Conservation (phyloP, 2,113 vertebrate genomes). For the Rhipidura dahli region DNA sequence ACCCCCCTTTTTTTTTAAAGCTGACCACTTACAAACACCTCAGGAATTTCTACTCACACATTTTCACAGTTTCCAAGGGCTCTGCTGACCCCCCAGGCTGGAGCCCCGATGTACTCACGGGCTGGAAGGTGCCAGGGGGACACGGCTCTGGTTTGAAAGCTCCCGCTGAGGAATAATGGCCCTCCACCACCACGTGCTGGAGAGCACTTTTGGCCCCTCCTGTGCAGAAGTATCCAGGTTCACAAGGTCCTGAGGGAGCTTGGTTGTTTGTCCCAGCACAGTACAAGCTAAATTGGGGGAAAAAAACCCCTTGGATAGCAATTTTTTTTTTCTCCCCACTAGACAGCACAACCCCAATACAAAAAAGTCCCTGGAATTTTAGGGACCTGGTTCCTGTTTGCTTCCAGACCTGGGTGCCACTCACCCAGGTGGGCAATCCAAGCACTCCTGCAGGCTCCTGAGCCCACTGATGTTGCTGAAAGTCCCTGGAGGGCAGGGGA, state of each 20-base stretch:
- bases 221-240: constrained; percentile 83
- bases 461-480: constrained; percentile 81
- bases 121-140: constrained; percentile 82
- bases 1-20: neutral
- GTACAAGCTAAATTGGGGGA: constrained; percentile 48
- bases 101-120: constrained; percentile 60
- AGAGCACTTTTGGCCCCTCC: constrained; percentile 74
- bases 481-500: constrained; percentile 82
- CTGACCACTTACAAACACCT: neutral
- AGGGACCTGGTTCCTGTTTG: neutral
- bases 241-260: constrained; percentile 78
- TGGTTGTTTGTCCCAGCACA: constrained; percentile 78
- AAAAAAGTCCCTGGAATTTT: neutral
- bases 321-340: neutral
- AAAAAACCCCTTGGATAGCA: neutral
- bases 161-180: constrained; percentile 75
- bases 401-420: neutral
- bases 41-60: neutral
- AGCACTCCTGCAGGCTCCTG: constrained; percentile 69
- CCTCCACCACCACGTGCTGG: constrained; percentile 77
- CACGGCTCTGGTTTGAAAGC: constrained; percentile 77
- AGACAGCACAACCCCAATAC: neutral
- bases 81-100: neutral
- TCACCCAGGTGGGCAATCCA: constrained; percentile 84
- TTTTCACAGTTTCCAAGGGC: neutral